These are phyloP conservation scores for Oscheius sp. DNA, from an alignment of 2,888 invertebrate genomes.

Conservation along the genomic window DNA sequence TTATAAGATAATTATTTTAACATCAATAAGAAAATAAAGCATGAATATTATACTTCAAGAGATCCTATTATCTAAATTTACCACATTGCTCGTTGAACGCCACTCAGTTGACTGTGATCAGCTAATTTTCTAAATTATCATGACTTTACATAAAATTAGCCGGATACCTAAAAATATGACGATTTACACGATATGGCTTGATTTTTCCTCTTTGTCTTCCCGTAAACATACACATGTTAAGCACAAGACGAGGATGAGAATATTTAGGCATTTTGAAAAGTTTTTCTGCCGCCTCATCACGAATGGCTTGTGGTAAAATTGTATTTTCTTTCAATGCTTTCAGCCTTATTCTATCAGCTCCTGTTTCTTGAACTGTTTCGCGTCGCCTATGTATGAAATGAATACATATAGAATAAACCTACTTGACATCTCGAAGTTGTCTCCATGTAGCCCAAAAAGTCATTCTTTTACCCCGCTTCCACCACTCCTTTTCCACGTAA, in stretches of 20 bases:
- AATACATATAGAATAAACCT: constrained; percentile 68
- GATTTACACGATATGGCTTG: constrained; percentile 83
- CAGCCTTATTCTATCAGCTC: constrained; percentile 81
- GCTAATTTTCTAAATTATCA: constrained; percentile 79
- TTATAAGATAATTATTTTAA: background rate
- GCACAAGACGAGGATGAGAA: constrained; percentile 68
- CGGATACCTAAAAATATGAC: constrained; percentile 49
- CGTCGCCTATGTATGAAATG: constrained; percentile 18
- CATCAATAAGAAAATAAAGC: background rate
- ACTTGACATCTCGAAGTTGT: constrained; percentile 87
- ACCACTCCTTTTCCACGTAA: constrained; percentile 69
- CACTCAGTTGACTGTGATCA: constrained; percentile 90
- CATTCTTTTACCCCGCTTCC: constrained; percentile 68
- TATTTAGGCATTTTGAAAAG: constrained; percentile 62
- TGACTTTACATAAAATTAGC: background rate
- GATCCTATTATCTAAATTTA: background rate
- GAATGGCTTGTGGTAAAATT: constrained; percentile 78
- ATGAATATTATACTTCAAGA: background rate
- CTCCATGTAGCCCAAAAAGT: constrained; percentile 80
- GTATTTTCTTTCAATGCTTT: constrained; percentile 86
- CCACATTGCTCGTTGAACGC: constrained; percentile 94
- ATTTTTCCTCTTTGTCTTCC: constrained; percentile 84
- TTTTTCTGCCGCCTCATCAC: constrained; percentile 69
- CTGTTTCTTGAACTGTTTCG: constrained; percentile 72
- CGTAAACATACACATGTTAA: constrained; percentile 85